Evolutionary conservation across 2,113 vertebrate species (phyloP).

Genomic region (Lepisosteus oculatus): DNA sequence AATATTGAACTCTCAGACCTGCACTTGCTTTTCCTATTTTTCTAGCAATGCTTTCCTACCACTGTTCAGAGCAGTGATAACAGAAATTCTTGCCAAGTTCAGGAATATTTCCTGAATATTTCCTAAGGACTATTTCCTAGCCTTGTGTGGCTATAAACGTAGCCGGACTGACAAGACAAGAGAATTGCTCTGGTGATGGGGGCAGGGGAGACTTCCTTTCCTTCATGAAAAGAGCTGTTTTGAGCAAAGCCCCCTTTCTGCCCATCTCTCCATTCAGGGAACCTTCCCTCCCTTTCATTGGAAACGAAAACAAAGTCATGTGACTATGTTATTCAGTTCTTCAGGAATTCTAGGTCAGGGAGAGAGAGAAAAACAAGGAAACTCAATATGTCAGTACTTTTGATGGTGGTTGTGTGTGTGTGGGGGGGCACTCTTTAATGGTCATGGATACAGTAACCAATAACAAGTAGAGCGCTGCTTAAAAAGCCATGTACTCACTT

Average conservation of each 20-base stretch:
- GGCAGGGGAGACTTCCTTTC: too few species aligned
- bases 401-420: not conserved
- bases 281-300: not conserved
- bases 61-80: not conserved
- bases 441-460: conserved; percentile 7
- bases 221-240: not conserved
- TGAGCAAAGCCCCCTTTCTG: not conserved
- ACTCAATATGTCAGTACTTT: not conserved
- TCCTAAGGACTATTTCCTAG: too few species aligned
- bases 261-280: not conserved
- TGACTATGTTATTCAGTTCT: conserved; percentile 1
- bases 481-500: not conserved
- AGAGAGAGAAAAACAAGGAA: conserved; percentile 6
- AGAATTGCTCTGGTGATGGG: not conserved
- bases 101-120: not conserved
- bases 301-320: conserved; percentile 3
- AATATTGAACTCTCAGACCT: too few species aligned
- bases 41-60: too few species aligned
- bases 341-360: conserved; percentile 12
- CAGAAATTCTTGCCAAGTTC: not conserved
- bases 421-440: not conserved
- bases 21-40: too few species aligned
- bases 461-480: not conserved
- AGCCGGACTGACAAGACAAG: not conserved
- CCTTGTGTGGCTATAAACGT: not conserved